Base-by-base conservation (phyloP, 2,797 vertebrate species). In the Darevskia nairensis region DNA sequence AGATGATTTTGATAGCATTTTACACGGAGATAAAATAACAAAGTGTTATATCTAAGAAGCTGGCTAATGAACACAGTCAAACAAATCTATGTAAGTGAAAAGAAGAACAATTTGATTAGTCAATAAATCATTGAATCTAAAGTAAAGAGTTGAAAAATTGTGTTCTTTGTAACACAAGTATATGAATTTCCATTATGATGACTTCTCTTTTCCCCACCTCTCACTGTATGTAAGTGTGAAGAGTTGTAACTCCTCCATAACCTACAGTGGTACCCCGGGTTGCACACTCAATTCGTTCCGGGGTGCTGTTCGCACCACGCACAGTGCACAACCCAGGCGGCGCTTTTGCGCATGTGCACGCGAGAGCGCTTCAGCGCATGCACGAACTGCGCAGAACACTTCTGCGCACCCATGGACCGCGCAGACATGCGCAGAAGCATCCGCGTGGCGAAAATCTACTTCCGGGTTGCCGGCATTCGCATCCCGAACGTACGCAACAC, bases 1-100 rank as follows among this genome's bases (percentile, higher is more conserved):
- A 87, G 69, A 66, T 46, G 69, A 75, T 46, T 50, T 87, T 9
- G n/a, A 50, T 66, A 78, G 84, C 71, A 55, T 19, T 79, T 69
- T 35, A 23, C 25, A 25, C 59, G 5, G 4, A 32, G 46, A 35
- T n/a, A 69, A 50, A 69, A 29, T 19, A 27, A 69, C n/a, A 69
- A 61, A 59, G 32, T 8, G 23, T 75, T 76, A 11, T 85, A 61
- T 41, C 55, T 41, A 13, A n/a, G 32, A 21, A 44, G 4, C 15
- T 72, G 29, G 15, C 29, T 61, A 6, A 39, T 77, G 25, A 74
- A 11, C 23, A 15, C 9, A 29, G 6, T 23, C 23, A 76, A 25
- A 13, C 8, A 25, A 29, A 61, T 32, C 13, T 69, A 17, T 78
- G 64, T 64, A 46, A 80, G 29, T 8, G 11, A 35, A 72, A 8